Evolutionary conservation across 2,113 vertebrate genomes (phyloP), one percentile per base, ranked within the genome.

Genomic region (Centropus unirufus): DNA sequence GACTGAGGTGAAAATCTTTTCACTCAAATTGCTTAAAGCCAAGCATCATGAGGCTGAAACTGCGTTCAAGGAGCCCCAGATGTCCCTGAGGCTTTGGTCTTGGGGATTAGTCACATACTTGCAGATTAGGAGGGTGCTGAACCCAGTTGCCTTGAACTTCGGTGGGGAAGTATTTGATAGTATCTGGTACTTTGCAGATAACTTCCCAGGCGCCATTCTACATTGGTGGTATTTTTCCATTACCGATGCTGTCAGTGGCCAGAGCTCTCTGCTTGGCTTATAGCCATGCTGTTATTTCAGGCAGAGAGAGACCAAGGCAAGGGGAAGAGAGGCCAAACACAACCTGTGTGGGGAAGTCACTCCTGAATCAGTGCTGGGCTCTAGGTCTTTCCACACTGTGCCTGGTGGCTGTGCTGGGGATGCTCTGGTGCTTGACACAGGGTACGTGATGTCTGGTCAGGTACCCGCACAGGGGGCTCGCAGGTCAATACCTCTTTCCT

Each of bases 381-480:
- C 12, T 15, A 12, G 34, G 26, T 51, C 58, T 77, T 69, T 34
- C 20, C 27, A 26, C 5, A 1, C 26, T 3, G 1, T 34, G n/a
- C 61, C 47, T 64, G 57, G 29, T 6, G 12, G 13, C 68, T 46
- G 30, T 66, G 49, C 75, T 83, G 67, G 64, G 63, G 44, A 14
- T 54, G 72, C 49, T 73, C 58, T 0, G 2, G 23, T 68, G 63
- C 64, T 72, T 0, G 0, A 9, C 1, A 0, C 0, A 2, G 42
- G 21, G 13, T 67, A 9, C 0, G 0, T 52, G 69, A 57, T 2
- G 11, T 83, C 74, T 87, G 0, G 0, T 87, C 74, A 81, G 57
- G 15, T 44, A 87, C 86, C 83, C 93, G 59, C 4, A 3, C 15
- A 24, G 32, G 22, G 16, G 8, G n/a, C 15, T 93, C 0, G 0